phyloP scores from a whole-genome alignment of 1,140 invertebrate species.

The Lasioglossum albipes region DNA sequence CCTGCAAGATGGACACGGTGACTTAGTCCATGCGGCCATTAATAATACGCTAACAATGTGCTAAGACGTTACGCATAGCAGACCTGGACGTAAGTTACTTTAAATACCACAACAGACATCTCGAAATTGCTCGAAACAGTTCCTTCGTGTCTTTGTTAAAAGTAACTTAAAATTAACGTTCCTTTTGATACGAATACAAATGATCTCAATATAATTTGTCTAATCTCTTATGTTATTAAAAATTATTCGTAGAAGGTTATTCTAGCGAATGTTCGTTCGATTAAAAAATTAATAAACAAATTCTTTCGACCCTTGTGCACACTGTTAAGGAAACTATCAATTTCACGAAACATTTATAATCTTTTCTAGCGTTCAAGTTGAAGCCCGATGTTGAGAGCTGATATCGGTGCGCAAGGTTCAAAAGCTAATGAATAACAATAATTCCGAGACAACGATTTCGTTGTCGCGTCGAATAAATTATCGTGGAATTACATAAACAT shows the following conservation, averaged over 20 bases:
- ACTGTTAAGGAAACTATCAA: too few relatives aligned
- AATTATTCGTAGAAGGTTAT: too few relatives aligned
- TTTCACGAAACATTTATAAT: too few relatives aligned
- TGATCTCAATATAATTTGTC: too few relatives aligned
- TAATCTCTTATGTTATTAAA: too few relatives aligned
- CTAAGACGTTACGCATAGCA: neutral
- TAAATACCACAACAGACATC: neutral
- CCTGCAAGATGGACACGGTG: neutral
- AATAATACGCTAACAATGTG: neutral
- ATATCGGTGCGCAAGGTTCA: neutral
- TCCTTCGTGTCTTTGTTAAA: neutral
- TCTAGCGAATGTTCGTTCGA: too few relatives aligned
- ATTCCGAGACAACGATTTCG: neutral
- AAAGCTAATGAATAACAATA: neutral
- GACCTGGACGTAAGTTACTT: neutral
- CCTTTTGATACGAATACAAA: too few relatives aligned
- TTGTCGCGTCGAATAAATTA: neutral
- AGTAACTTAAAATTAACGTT: too few relatives aligned
- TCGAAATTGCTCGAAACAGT: neutral
- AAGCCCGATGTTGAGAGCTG: too few relatives aligned
- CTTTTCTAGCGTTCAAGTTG: too few relatives aligned
- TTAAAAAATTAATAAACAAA: too few relatives aligned
- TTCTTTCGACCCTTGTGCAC: too few relatives aligned
- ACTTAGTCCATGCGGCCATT: neutral
- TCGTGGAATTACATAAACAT: neutral